phyloP scores from a whole-genome alignment of 2,113 vertebrate genomes.

The Mola mola region DNA sequence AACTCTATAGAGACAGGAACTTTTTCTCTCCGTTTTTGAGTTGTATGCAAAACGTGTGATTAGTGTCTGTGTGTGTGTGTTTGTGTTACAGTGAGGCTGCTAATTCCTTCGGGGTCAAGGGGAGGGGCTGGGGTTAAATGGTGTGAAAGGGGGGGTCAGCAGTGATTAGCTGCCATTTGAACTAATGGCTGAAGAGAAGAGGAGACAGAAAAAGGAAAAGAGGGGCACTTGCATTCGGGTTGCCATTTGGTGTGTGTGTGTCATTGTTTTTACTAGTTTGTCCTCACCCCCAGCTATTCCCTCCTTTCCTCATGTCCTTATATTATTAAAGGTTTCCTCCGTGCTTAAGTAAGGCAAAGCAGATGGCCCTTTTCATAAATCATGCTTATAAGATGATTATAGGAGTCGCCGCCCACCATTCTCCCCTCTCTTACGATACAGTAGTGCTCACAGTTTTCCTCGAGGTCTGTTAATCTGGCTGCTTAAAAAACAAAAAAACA shows the following conservation, averaged over 20 bases:
- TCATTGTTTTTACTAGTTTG: neutral
- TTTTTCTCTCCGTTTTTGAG: no score
- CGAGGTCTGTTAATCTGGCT: constrained; percentile 35
- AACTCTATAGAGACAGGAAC: no score
- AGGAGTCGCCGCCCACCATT: constrained; percentile 67
- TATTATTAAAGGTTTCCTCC: constrained; percentile 84
- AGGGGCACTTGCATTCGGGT: constrained; percentile 6
- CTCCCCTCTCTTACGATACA: constrained; percentile 50
- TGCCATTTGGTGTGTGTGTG: constrained; percentile 25
- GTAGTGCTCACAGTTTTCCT: constrained; percentile 48
- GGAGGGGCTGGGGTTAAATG: constrained; percentile 75
- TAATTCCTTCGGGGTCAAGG: constrained; percentile 70
- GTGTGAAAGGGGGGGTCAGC: constrained; percentile 71
- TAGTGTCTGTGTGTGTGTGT: constrained; percentile 14
- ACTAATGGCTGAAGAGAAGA: constrained; percentile 55
- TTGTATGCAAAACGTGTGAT: neutral
- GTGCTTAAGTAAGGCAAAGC: constrained; percentile 79
- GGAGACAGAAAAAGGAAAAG: constrained; percentile 18
- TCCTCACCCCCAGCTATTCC: constrained; percentile 29
- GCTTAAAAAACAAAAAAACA: neutral
- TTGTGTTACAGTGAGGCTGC: constrained; percentile 59
- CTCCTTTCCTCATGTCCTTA: constrained; percentile 67
- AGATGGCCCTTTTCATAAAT: constrained; percentile 85
- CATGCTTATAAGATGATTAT: constrained; percentile 81
- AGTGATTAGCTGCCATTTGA: constrained; percentile 76